Evolutionary conservation across 2,888 invertebrate species (phyloP).

Genomic region (Glomeris marginata): DNA sequence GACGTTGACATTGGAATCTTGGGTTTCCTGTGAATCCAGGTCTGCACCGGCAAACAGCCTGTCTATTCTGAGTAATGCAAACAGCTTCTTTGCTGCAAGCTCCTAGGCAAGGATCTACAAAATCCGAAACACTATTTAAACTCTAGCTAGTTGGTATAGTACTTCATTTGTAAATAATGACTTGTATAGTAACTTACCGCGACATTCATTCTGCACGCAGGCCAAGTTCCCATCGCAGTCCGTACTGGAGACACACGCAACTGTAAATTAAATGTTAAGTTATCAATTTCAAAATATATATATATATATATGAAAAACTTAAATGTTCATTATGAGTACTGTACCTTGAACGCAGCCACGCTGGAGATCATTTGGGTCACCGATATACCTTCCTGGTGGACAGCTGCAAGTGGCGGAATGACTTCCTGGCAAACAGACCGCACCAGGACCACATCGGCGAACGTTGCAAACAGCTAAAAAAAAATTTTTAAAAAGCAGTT

Average conservation of each 20-base stretch:
- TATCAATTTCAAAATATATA: neutral
- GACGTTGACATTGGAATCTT: constrained; percentile 13
- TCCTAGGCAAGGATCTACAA: constrained; percentile 36
- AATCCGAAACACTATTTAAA: neutral
- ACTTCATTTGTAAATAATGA: neutral
- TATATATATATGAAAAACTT: neutral
- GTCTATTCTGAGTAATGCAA: constrained; percentile 72
- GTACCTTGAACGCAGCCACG: constrained; percentile 21
- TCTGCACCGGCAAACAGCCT: constrained; percentile 68
- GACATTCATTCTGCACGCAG: constrained; percentile 75
- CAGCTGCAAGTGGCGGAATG: constrained; percentile 81
- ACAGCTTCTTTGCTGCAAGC: constrained; percentile 76
- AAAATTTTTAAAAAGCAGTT: neutral
- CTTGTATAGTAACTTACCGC: constrained; percentile 28
- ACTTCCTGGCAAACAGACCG: constrained; percentile 75
- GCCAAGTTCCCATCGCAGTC: constrained; percentile 21
- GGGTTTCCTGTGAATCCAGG: constrained; percentile 47
- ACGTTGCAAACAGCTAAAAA: constrained; percentile 42
- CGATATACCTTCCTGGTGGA: constrained; percentile 69
- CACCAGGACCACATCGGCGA: constrained; percentile 65
- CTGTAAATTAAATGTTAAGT: constrained; percentile 1
- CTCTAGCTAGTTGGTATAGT: neutral
- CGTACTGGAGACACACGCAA: constrained; percentile 5
- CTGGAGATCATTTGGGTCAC: constrained; percentile 59
- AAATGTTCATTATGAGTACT: neutral